These are phyloP conservation scores for Gulo gulo DNA, from an alignment of 2,113 vertebrate species.

Conservation along the genomic window DNA sequence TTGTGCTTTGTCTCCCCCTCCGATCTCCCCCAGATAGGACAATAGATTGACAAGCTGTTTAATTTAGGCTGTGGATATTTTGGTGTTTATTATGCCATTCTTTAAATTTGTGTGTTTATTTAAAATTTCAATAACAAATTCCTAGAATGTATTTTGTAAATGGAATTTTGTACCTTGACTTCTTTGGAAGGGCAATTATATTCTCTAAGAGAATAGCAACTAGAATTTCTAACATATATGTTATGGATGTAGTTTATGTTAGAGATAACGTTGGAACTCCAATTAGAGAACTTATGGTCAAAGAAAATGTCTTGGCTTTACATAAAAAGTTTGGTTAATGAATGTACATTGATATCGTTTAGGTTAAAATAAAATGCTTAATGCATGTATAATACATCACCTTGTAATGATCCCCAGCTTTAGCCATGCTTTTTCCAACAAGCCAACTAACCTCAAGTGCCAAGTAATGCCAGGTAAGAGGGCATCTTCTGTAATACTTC, in stretches of 20 bases:
- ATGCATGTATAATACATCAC: neutral
- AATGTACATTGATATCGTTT: neutral
- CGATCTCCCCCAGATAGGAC: neutral
- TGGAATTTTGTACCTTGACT: neutral
- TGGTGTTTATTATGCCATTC: neutral
- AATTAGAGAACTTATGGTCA: neutral
- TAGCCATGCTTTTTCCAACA: neutral
- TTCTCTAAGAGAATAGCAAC: neutral
- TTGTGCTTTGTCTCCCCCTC: too few species aligned
- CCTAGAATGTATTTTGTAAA: neutral
- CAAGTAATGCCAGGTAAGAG: neutral
- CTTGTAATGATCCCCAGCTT: neutral
- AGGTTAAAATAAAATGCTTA: slow-evolving; percentile 35
- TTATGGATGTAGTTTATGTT: neutral
- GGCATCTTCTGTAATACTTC: neutral
- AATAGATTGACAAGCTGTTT: neutral
- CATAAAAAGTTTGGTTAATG: neutral
- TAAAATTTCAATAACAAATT: neutral
- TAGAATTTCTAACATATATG: neutral
- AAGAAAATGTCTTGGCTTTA: neutral
- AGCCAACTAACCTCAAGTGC: neutral
- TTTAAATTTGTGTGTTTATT: neutral
- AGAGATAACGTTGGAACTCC: neutral
- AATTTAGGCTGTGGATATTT: neutral
- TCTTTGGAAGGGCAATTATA: neutral